Conservation (phyloP, 1,140 invertebrate species). For the Psix sp. region DNA sequence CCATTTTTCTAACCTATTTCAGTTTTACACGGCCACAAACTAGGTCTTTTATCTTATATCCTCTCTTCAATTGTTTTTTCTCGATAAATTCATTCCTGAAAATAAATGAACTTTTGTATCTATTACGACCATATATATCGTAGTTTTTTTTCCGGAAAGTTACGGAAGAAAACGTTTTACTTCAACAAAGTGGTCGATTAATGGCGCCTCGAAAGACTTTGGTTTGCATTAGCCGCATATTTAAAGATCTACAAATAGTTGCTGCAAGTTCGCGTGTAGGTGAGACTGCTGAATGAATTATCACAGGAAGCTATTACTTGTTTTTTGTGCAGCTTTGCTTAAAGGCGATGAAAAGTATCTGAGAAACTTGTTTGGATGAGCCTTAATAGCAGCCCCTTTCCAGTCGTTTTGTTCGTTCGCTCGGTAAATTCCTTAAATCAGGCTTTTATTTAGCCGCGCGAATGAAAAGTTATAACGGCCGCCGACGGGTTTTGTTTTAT, state of each 20-base stretch:
- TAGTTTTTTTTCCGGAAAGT: no score
- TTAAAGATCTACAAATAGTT: slow-evolving; percentile 27
- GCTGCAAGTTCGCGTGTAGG: slow-evolving; percentile 12
- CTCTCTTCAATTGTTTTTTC: no score
- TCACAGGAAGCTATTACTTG: slow-evolving; percentile 52
- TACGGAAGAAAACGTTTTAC: slow-evolving; percentile 1
- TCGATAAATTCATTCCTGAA: no score
- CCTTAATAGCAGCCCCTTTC: slow-evolving; percentile 48
- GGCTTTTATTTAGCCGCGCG: slow-evolving; percentile 54
- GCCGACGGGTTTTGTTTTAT: slow-evolving; percentile 59
- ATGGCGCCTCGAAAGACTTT: background rate
- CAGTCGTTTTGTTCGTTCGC: slow-evolving; percentile 47
- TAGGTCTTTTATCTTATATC: no score
- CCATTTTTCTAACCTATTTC: no score
- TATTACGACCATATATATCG: no score
- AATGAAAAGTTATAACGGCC: slow-evolving; percentile 48
- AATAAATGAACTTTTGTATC: no score
- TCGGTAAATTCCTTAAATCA: slow-evolving; percentile 59
- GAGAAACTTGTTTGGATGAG: slow-evolving; percentile 58
- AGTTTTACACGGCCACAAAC: no score
- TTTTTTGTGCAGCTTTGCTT: slow-evolving; percentile 32
- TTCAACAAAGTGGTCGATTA: slow-evolving; percentile 20
- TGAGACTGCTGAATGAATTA: slow-evolving; percentile 42
- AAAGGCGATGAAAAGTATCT: slow-evolving; percentile 58
- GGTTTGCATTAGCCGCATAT: slow-evolving; percentile 6